Conservation (phyloP, 2,797 vertebrate genomes). For the Crax fasciolata region DNA sequence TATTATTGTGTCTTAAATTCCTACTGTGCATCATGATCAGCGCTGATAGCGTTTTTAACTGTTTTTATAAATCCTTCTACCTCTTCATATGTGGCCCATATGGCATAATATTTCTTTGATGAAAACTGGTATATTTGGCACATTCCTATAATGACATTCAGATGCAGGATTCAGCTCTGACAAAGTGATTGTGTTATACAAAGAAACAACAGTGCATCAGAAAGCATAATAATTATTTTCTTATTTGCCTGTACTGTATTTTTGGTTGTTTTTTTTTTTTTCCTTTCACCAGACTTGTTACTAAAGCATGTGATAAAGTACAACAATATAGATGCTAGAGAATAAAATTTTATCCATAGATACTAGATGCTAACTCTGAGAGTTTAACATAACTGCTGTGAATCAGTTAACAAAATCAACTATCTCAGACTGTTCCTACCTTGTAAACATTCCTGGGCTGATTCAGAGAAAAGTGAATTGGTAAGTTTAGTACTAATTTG, state of each 20-base stretch:
- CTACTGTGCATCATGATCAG: neutral
- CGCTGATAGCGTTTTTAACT: neutral
- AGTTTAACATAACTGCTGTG: neutral
- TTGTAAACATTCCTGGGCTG: neutral
- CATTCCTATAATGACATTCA: neutral
- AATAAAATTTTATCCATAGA: neutral
- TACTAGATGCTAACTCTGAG: neutral
- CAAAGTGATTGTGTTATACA: neutral
- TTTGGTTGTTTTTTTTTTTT: rapidly evolving
- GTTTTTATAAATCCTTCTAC: constrained; percentile 9
- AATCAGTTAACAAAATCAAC: neutral
- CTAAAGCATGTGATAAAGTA: neutral
- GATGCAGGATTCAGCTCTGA: neutral
- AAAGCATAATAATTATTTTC: neutral
- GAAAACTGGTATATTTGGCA: neutral
- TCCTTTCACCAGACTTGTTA: neutral
- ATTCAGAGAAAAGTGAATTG: neutral
- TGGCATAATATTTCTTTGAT: neutral
- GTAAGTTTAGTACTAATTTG: neutral
- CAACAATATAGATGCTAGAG: neutral
- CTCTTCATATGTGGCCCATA: neutral
- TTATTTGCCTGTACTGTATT: neutral
- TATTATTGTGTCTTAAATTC: neutral
- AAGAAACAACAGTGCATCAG: neutral
- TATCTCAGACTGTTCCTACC: neutral